Conservation (phyloP, 2,888 invertebrate species). For the Dyspetes luteomarginatus region DNA sequence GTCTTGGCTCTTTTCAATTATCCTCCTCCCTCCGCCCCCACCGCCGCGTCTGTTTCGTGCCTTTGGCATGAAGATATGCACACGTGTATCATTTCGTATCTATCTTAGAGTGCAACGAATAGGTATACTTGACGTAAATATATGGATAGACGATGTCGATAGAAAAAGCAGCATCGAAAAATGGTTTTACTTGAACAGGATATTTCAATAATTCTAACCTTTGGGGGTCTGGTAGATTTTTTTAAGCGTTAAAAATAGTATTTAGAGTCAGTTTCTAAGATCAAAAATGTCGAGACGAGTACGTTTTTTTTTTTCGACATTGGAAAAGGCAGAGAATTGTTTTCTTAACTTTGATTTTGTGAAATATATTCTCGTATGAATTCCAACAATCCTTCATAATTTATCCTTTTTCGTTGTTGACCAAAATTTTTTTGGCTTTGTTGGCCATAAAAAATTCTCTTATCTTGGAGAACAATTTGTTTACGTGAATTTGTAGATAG, state of each 20-base stretch:
- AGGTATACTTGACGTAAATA: slow-evolving; percentile 40
- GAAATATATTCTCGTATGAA: too few relatives aligned
- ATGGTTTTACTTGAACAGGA: slow-evolving; percentile 2
- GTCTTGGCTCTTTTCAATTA: slow-evolving; percentile 66
- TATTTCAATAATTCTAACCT: background rate
- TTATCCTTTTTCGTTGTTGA: too few relatives aligned
- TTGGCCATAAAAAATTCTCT: too few relatives aligned
- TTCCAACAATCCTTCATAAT: too few relatives aligned
- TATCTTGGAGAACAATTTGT: too few relatives aligned
- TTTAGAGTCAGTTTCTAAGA: background rate
- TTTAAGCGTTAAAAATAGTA: background rate
- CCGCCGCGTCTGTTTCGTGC: slow-evolving; percentile 33
- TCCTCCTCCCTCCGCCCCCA: slow-evolving; percentile 14
- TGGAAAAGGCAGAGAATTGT: too few relatives aligned
- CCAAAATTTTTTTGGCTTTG: too few relatives aligned
- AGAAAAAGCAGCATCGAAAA: background rate
- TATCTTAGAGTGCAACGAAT: slow-evolving; percentile 11
- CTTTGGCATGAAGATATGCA: slow-evolving; percentile 25
- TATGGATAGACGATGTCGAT: background rate
- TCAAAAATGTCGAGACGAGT: too few relatives aligned
- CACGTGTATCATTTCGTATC: slow-evolving; percentile 23
- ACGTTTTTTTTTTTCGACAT: too few relatives aligned
- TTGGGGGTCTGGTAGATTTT: background rate
- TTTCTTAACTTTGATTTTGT: too few relatives aligned
- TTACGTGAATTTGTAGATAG: too few relatives aligned